phyloP scores from a whole-genome alignment of 2,797 vertebrate genomes.

The Australoheros facetus region DNA sequence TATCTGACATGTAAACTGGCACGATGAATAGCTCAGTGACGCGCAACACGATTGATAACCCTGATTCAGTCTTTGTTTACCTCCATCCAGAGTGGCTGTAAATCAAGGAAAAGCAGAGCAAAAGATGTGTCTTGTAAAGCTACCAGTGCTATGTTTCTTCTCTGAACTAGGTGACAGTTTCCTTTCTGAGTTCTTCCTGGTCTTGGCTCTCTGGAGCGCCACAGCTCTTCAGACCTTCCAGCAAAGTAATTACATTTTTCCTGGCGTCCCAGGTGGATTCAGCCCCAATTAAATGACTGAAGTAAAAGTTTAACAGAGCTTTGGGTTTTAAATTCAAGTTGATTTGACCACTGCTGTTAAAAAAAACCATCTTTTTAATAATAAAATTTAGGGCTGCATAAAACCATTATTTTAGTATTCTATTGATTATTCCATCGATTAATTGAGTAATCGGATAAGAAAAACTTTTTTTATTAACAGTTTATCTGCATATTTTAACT shows the following conservation, averaged over 20 bases:
- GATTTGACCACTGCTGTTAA: not conserved
- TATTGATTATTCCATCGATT: too few relatives aligned
- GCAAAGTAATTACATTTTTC: slow-evolving; percentile 17
- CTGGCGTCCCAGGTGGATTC: slow-evolving; percentile 13
- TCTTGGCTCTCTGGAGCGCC: not conserved
- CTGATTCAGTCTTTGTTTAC: slow-evolving; percentile 48
- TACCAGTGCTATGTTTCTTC: not conserved
- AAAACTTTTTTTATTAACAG: too few relatives aligned
- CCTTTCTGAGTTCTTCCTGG: not conserved
- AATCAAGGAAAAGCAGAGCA: slow-evolving; percentile 18
- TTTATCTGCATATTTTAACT: too few relatives aligned
- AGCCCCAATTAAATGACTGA: not conserved
- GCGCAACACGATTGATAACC: slow-evolving; percentile 39
- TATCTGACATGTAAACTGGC: slow-evolving; percentile 51
- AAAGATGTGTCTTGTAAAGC: not conserved
- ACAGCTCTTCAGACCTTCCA: not conserved
- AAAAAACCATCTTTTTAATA: not conserved
- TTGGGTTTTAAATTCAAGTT: not conserved
- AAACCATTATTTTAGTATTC: too few relatives aligned
- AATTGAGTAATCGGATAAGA: too few relatives aligned
- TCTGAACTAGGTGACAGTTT: not conserved
- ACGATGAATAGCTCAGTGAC: slow-evolving; percentile 38
- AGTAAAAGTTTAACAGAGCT: not conserved
- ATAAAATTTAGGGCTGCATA: too few relatives aligned
- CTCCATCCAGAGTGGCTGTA: slow-evolving; percentile 19